These are phyloP conservation scores for Willisornis vidua DNA, from an alignment of 2,113 vertebrate genomes.

Conservation along the genomic window DNA sequence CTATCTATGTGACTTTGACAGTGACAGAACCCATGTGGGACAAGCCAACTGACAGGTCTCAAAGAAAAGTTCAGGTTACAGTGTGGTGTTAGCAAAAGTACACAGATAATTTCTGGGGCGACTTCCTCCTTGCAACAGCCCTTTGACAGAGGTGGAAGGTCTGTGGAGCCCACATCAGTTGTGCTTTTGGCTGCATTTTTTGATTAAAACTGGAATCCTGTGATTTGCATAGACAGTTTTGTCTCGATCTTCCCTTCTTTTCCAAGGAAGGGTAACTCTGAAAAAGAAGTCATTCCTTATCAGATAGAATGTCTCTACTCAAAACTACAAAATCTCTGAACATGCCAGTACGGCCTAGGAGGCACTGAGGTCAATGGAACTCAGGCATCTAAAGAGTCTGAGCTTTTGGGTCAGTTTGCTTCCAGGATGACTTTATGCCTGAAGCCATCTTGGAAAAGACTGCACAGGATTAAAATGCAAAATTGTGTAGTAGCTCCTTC, in stretches of 20 bases:
- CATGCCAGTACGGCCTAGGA: neutral
- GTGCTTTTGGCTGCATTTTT: neutral
- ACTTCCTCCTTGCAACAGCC: neutral
- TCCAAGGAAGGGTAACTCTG: neutral
- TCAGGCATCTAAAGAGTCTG: neutral
- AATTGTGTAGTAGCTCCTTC: neutral
- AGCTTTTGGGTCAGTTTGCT: neutral
- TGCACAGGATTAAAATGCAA: neutral
- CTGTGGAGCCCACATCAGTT: neutral
- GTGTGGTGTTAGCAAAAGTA: neutral
- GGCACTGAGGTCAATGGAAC: neutral
- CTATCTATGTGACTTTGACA: neutral
- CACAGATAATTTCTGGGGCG: neutral
- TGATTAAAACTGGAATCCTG: neutral
- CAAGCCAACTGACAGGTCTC: neutral
- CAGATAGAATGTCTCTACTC: neutral
- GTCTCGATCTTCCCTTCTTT: neutral
- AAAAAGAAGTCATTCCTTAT: neutral
- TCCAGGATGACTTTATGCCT: neutral
- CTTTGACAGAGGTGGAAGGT: neutral
- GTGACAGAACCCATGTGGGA: neutral
- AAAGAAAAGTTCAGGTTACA: neutral
- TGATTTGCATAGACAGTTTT: neutral
- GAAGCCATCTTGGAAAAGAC: neutral
- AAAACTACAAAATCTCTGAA: neutral